Base-by-base conservation (phyloP, 2,113 vertebrate species). In the Toxotes chatareus region DNA sequence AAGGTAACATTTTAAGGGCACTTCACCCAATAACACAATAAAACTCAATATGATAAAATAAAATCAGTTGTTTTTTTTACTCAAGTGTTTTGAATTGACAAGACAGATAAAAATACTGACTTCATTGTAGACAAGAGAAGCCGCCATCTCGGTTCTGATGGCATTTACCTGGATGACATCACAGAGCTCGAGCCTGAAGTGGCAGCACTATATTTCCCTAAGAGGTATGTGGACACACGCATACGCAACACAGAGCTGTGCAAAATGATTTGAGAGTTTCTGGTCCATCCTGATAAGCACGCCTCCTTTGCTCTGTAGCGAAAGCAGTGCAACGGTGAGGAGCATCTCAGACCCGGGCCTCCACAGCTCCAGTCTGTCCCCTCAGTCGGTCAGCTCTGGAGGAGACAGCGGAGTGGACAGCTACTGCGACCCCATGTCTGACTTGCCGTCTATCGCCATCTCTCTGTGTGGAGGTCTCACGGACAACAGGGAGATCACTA, bases 121-220 rank as follows among this genome's bases (percentile, higher is more conserved):
- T 40, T 40, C 6, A 40, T 40, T 77, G 49, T 87, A 99, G 98
- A 99, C 89, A 99, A 98, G 87, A 94, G 97, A 56, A 99, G 96
- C 88, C 94, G 96, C 7, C 98, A 99, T 88, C 96, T 99, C 8
- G 98, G 98, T 32, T 94, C 96, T 4, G 97, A 99, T 17, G 98
- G 98, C 1, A 95, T 99, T 51, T 99, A 99, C 92, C 91, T 99
- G 91, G 98, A 99, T 78, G 98, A 99, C 85, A 97, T 99, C 90
- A 98, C 97, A 1, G 97, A 96, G 3, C 96, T 99, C 87, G 97
- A 99, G 60, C 98, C 98, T 3, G 97, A 99, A 79, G 96, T 98
- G 82, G 98, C 97, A 4, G 98, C 98, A 4, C 95, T 99, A 83
- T 99, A 99, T 93, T 99, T 99, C 51, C 98, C 98, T 13, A 99